A percentile compares a stretch with the other conserved stretches of the same genome.
phyloP scores from a whole-genome alignment of 2,797 vertebrate genomes.

The Champsocephalus esox region DNA sequence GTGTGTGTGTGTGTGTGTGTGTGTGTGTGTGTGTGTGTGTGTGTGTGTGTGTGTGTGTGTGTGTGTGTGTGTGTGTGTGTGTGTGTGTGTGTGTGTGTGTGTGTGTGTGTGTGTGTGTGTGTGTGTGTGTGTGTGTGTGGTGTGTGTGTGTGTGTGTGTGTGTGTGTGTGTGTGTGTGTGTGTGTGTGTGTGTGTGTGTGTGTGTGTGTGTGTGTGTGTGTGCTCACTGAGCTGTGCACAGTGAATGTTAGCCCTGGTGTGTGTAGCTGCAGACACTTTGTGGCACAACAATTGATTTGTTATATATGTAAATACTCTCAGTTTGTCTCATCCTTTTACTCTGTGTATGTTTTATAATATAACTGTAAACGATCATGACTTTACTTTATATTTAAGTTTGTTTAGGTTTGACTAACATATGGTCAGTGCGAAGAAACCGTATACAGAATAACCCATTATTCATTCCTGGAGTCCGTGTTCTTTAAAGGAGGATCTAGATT shows the following conservation, averaged over 20 bases:
- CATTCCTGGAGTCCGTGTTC: conserved; percentile 27
- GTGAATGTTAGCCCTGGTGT: conserved; percentile 55
- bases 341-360: conserved; percentile 80
- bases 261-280: conserved; percentile 44
- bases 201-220: too few species aligned
- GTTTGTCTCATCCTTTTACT: conserved; percentile 75
- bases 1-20: too few species aligned
- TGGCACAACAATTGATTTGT: conserved; percentile 63
- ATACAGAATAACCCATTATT: conserved; percentile 33
- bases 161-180: conserved; percentile 31
- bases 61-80: conserved; percentile 22
- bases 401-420: conserved; percentile 49
- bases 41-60: too few species aligned
- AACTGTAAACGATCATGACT: conserved; percentile 77
- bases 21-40: too few species aligned
- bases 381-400: conserved; percentile 72
- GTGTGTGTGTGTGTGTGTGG: too few species aligned
- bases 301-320: conserved; percentile 81
- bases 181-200: conserved; percentile 26
- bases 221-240: conserved; percentile 18
- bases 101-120: neutral
- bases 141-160: conserved; percentile 30
- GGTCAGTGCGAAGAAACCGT: conserved; percentile 49
- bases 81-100: too few species aligned
- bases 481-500: conserved; percentile 19